These are phyloP conservation scores for Polyodon spathula DNA, from an alignment of 2,113 vertebrate species.

Conservation along the genomic window DNA sequence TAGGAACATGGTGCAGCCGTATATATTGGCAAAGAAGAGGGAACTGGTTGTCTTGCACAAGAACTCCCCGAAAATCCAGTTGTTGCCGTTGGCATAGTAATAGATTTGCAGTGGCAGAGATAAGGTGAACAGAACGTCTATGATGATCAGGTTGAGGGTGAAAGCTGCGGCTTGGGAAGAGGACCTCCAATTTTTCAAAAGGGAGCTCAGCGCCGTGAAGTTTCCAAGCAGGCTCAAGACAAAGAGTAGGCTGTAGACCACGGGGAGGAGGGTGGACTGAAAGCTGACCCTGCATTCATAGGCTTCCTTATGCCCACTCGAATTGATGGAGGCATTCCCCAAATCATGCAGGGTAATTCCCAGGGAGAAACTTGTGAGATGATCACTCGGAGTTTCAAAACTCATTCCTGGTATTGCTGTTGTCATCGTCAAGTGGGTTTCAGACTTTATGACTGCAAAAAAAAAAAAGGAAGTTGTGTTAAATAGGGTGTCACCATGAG, in stretches of 20 bases:
- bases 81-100: slow-evolving; percentile 10
- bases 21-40: slow-evolving; percentile 20
- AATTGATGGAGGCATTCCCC: no score
- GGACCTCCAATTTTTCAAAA: slow-evolving; percentile 2
- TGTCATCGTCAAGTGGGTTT: no score
- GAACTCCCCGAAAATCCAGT: slow-evolving; percentile 21
- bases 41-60: slow-evolving; percentile 19
- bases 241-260: slow-evolving; percentile 20
- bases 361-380: no score
- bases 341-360: no score
- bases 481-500: no score
- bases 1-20: slow-evolving; percentile 12
- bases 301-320: no score
- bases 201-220: slow-evolving; percentile 7
- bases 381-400: no score
- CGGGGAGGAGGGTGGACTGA: slow-evolving; percentile 15
- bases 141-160: slow-evolving; percentile 18
- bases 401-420: no score
- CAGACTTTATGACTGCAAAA: no score
- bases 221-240: slow-evolving; percentile 16
- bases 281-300: no score
- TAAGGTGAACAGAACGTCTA: slow-evolving; percentile 19
- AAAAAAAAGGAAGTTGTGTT: no score
- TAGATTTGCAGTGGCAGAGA: slow-evolving; percentile 15
- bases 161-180: slow-evolving; percentile 9